Conservation (phyloP, 2,888 invertebrate species). For the Drosophila nr. fundita region DNA sequence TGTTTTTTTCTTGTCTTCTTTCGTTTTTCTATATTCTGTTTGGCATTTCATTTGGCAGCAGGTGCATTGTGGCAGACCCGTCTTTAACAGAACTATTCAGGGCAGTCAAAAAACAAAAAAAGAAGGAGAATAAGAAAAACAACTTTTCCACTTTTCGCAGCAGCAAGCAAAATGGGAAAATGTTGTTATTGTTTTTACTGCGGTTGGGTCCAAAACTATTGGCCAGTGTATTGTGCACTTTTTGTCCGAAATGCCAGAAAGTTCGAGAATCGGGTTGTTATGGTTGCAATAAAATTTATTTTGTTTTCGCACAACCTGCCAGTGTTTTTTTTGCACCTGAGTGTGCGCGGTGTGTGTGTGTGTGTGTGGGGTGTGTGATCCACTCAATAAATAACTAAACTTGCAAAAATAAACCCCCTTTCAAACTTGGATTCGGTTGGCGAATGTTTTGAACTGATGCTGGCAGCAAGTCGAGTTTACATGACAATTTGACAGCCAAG, state of each 20-base stretch:
- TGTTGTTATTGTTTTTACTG: slow-evolving; percentile 13
- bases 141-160: slow-evolving; percentile 69
- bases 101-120: slow-evolving; percentile 27
- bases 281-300: slow-evolving; percentile 68
- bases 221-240: slow-evolving; percentile 39
- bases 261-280: slow-evolving; percentile 7
- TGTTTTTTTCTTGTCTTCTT: slow-evolving; percentile 1
- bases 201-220: slow-evolving; percentile 49
- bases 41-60: slow-evolving; percentile 74
- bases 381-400: slow-evolving; percentile 72
- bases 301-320: slow-evolving; percentile 70
- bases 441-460: slow-evolving; percentile 23
- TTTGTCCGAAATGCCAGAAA: not conserved
- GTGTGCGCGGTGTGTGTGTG: slow-evolving; percentile 8
- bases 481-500: slow-evolving; percentile 70
- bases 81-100: slow-evolving; percentile 61
- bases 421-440: slow-evolving; percentile 26
- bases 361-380: slow-evolving; percentile 21
- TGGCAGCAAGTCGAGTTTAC: slow-evolving; percentile 58
- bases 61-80: slow-evolving; percentile 59
- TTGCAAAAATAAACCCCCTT: slow-evolving; percentile 51
- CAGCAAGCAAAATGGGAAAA: slow-evolving; percentile 15
- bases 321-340: slow-evolving; percentile 40
- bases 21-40: slow-evolving; percentile 27
- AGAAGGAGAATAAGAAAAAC: slow-evolving; percentile 29